phyloP scores from a whole-genome alignment of 2,888 invertebrate species.

The Cerastoderma edule region DNA sequence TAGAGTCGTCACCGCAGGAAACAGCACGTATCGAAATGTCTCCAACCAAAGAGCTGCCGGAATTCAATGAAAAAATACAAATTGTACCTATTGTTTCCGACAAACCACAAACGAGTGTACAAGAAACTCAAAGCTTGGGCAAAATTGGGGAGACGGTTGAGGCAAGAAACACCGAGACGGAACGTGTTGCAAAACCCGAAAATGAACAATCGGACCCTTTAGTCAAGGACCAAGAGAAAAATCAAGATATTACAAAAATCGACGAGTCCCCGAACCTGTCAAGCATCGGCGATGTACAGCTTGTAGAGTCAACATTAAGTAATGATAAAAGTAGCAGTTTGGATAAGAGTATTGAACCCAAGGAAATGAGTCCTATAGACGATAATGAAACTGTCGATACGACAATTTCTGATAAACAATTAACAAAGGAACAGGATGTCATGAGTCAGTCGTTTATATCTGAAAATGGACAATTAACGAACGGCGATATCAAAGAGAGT shows the following conservation, averaged over 20 bases:
- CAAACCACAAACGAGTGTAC: no score
- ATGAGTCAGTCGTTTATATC: slow-evolving; percentile 7
- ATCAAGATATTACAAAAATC: slow-evolving; percentile 17
- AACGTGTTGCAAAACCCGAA: background rate
- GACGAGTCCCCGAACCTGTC: slow-evolving; percentile 18
- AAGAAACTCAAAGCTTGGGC: no score
- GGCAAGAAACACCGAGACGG: background rate
- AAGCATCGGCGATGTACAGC: slow-evolving; percentile 46
- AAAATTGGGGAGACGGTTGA: no score
- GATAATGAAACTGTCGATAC: slow-evolving; percentile 9
- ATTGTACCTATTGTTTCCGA: background rate
- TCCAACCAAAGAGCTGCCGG: slow-evolving; percentile 59
- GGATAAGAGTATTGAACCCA: background rate
- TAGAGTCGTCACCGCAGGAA: slow-evolving; percentile 37
- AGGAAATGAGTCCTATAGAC: background rate
- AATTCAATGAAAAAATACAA: background rate
- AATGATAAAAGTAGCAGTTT: slow-evolving; percentile 6
- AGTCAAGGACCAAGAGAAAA: slow-evolving; percentile 9
- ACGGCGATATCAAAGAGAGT: background rate
- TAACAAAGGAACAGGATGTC: slow-evolving; percentile 11
- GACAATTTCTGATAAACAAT: background rate
- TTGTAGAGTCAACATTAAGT: slow-evolving; percentile 33
- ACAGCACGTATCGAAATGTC: slow-evolving; percentile 46
- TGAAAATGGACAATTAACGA: slow-evolving; percentile 20
- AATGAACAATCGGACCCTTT: slow-evolving; percentile 12